Evolutionary conservation across 2,113 vertebrate species (phyloP).

Genomic region (Platichthys flesus): DNA sequence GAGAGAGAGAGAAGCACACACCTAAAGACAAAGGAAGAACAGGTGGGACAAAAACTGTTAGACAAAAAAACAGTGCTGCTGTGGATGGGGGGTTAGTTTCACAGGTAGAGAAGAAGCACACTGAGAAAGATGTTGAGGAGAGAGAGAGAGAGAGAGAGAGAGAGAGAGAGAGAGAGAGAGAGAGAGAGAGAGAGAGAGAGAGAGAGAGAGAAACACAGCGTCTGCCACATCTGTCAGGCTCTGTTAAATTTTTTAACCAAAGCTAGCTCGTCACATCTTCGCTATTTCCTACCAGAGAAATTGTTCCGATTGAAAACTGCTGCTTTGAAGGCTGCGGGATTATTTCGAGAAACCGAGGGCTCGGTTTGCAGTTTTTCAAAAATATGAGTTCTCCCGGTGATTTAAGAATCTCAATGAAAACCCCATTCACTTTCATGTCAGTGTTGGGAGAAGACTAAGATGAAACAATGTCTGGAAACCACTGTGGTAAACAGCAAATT

Average conservation of each 20-base stretch:
- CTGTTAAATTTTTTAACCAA: neutral
- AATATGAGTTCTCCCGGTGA: neutral
- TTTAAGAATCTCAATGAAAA: neutral
- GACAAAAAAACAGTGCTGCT: constrained; percentile 7
- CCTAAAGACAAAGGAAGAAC: constrained; percentile 32
- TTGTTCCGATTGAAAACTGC: neutral
- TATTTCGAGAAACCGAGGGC: neutral
- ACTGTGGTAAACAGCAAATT: neutral
- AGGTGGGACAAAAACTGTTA: constrained; percentile 9
- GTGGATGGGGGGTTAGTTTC: constrained; percentile 60
- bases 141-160: too few relatives aligned
- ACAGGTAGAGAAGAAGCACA: constrained; percentile 18
- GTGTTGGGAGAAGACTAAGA: neutral
- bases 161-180: neutral
- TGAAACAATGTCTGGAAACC: neutral
- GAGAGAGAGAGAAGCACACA: constrained; percentile 13
- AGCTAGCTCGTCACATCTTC: neutral
- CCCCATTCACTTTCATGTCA: neutral
- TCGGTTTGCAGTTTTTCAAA: neutral
- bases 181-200: neutral
- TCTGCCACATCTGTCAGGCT: constrained; percentile 31
- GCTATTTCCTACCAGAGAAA: neutral
- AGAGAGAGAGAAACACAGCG: constrained; percentile 20
- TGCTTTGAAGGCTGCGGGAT: neutral
- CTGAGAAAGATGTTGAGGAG: neutral